phyloP scores from a whole-genome alignment of 2,888 invertebrate species.

The Papilio elwesi region DNA sequence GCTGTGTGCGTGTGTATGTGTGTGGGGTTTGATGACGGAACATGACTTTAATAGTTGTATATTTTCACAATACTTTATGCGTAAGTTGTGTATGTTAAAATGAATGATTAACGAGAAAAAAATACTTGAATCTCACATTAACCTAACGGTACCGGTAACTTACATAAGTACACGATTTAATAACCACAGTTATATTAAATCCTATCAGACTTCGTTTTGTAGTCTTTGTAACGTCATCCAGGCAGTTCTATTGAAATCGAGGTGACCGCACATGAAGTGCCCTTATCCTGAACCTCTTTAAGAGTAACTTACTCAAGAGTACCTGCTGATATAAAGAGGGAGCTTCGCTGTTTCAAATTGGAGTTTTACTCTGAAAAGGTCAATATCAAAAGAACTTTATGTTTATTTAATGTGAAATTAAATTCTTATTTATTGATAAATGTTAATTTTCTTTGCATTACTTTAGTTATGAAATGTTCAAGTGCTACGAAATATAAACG shows the following conservation, averaged over 20 bases:
- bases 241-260: not conserved
- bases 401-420: too few relatives aligned
- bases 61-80: too few relatives aligned
- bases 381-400: not conserved
- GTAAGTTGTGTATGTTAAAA: too few relatives aligned
- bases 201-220: not conserved
- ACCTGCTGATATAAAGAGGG: not conserved
- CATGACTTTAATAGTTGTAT: too few relatives aligned
- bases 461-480: not conserved
- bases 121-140: too few relatives aligned
- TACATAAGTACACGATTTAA: too few relatives aligned
- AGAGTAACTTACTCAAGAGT: not conserved
- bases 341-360: not conserved
- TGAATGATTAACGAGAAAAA: too few relatives aligned
- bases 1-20: too few relatives aligned
- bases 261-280: not conserved
- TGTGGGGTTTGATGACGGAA: too few relatives aligned
- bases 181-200: too few relatives aligned
- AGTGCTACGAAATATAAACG: constrained; percentile 5
- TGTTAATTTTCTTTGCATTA: not conserved
- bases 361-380: not conserved
- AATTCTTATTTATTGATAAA: too few relatives aligned
- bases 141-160: too few relatives aligned
- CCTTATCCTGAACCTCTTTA: not conserved
- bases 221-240: not conserved